Conservation (phyloP, 2,797 vertebrate species). For the Cynopterus sphinx region DNA sequence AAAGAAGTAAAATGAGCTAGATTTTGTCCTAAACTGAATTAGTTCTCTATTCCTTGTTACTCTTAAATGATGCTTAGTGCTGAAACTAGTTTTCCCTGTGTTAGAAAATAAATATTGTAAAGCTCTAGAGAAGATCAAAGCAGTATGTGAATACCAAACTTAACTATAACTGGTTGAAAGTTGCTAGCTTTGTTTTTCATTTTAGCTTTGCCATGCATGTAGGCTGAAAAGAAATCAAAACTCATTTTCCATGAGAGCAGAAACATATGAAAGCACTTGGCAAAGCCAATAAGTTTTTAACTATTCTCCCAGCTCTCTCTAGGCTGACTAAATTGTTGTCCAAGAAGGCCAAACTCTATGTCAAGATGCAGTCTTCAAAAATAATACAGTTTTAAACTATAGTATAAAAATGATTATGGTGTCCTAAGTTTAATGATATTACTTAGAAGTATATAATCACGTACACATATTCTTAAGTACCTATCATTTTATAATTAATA, state of each 20-base stretch:
- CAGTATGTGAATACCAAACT: constrained; percentile 27
- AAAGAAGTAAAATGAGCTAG: constrained; percentile 44
- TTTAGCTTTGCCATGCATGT: constrained; percentile 57
- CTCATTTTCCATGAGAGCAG: constrained; percentile 75
- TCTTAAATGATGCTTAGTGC: neutral
- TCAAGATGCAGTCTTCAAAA: constrained; percentile 1
- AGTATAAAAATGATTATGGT: constrained; percentile 16
- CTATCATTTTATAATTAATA: constrained; percentile 44
- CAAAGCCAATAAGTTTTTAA: constrained; percentile 67
- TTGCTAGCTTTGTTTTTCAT: constrained; percentile 63
- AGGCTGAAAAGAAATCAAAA: constrained; percentile 74
- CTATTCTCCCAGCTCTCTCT: constrained; percentile 47
- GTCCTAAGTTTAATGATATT: constrained; percentile 39
- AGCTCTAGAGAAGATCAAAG: constrained; percentile 53
- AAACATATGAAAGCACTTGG: constrained; percentile 77
- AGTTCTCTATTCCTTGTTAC: neutral
- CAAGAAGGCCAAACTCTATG: constrained; percentile 17
- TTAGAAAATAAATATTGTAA: constrained; percentile 23
- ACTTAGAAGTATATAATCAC: constrained; percentile 48
- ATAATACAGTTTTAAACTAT: constrained; percentile 31
- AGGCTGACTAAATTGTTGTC: constrained; percentile 44
- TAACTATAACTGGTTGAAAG: constrained; percentile 57
- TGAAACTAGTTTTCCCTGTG: constrained; percentile 19
- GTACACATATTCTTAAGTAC: constrained; percentile 16
- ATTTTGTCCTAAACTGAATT: neutral